These are phyloP conservation scores for Papilio xuthus DNA, from an alignment of 1,140 invertebrate species.

Conservation along the genomic window DNA sequence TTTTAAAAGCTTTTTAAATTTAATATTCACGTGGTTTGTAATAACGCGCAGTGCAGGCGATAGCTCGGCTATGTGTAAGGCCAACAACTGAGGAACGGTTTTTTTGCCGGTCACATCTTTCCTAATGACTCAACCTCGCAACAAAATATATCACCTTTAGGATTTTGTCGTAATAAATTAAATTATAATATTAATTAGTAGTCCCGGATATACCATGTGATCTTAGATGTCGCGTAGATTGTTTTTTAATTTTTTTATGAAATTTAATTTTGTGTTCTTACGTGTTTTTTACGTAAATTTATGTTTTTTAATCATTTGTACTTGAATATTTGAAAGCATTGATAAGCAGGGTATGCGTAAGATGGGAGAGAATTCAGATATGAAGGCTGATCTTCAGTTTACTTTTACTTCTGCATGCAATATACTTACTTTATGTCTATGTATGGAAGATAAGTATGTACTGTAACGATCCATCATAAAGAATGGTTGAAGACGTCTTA, in stretches of 20 bases:
- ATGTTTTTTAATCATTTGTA: too few species aligned
- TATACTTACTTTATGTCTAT: too few species aligned
- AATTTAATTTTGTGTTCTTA: neutral
- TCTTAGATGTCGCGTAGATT: neutral
- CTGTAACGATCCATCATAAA: too few species aligned
- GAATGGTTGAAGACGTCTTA: too few species aligned
- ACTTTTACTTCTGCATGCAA: too few species aligned
- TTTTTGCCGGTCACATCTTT: constrained; percentile 21
- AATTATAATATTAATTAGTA: neutral
- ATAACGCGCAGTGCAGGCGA: neutral
- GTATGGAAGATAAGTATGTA: too few species aligned
- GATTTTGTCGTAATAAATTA: neutral
- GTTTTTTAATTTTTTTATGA: neutral
- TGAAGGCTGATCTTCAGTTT: too few species aligned
- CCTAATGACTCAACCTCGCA: constrained; percentile 3
- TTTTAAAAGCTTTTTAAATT: neutral
- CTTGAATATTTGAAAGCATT: too few species aligned
- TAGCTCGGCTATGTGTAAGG: neutral
- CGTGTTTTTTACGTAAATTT: too few species aligned
- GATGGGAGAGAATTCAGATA: too few species aligned
- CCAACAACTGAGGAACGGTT: neutral
- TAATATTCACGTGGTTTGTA: neutral
- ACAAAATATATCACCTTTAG: neutral
- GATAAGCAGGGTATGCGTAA: too few species aligned
- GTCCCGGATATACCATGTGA: neutral